phyloP scores from a whole-genome alignment of 2,888 invertebrate genomes.

The Cinara cedri region DNA sequence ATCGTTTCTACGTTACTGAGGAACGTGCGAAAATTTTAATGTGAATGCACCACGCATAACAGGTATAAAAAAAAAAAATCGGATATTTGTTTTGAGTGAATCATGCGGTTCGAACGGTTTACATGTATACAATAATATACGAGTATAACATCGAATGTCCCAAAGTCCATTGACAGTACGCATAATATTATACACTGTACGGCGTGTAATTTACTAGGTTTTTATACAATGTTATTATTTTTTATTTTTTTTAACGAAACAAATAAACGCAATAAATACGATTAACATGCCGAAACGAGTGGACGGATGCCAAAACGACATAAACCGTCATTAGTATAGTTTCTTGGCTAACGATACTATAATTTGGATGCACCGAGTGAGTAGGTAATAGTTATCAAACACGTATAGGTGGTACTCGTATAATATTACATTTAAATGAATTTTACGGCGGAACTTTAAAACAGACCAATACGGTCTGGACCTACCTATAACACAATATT shows the following conservation, averaged over 20 bases:
- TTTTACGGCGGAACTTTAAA: conserved; percentile 8
- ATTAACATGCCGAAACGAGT: conserved; percentile 21
- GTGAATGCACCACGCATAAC: neutral
- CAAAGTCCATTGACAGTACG: neutral
- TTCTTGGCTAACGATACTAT: conserved; percentile 22
- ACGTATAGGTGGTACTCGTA: too few relatives aligned
- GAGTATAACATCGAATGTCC: neutral
- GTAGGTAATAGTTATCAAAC: too few relatives aligned
- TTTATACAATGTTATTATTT: neutral
- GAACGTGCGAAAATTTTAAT: neutral
- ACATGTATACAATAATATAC: too few relatives aligned
- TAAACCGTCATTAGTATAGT: conserved; percentile 38
- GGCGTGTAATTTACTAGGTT: neutral
- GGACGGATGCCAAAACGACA: conserved; percentile 32
- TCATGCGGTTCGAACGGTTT: neutral
- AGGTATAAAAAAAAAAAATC: neutral
- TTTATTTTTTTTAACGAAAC: neutral
- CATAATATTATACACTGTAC: too few relatives aligned
- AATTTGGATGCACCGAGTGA: neutral
- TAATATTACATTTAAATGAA: neutral
- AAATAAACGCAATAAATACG: conserved; percentile 32
- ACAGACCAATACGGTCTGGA: neutral
- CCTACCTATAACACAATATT: too few relatives aligned
- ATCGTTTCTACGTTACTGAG: neutral
- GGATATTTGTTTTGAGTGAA: neutral